phyloP scores from a whole-genome alignment of 2,797 vertebrate genomes.

The Mus spretus region DNA sequence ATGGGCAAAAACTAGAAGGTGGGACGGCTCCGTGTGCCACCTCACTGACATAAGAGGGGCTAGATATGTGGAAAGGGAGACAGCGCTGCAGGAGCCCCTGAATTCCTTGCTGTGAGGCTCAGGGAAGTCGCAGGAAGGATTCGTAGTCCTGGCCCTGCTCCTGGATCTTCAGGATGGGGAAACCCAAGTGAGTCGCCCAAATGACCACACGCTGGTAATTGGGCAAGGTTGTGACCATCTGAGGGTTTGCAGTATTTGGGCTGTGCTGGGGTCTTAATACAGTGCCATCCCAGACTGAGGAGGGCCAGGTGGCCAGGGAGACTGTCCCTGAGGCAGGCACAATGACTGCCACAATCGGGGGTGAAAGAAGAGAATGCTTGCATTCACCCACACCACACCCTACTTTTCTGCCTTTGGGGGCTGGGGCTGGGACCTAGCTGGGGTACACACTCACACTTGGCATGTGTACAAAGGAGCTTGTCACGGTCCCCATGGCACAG shows the following conservation, averaged over 20 bases:
- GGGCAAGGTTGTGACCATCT: slow-evolving; percentile 25
- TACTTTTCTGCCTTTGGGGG: neutral
- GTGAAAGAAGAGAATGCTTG: neutral
- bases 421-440: neutral
- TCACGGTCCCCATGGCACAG: neutral
- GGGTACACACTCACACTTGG: neutral
- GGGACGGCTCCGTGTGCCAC: neutral
- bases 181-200: neutral
- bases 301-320: neutral
- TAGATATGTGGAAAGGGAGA: neutral
- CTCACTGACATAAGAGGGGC: neutral
- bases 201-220: slow-evolving; percentile 5
- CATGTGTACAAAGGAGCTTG: neutral
- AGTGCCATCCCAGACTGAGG: neutral
- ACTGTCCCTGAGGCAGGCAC: neutral
- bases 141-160: neutral
- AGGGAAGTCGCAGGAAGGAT: neutral
- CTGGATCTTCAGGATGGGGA: neutral
- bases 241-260: neutral
- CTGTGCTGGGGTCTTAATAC: neutral
- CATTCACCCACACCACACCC: neutral
- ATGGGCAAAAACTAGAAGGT: neutral
- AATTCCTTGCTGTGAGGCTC: too few species aligned
- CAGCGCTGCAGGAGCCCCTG: neutral
- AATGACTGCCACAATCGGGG: neutral